A percentile compares a stretch with the other conserved stretches of the same genome.
Evolutionary conservation across 2,888 invertebrate genomes (phyloP).

Genomic region (Cephus pygmeus): DNA sequence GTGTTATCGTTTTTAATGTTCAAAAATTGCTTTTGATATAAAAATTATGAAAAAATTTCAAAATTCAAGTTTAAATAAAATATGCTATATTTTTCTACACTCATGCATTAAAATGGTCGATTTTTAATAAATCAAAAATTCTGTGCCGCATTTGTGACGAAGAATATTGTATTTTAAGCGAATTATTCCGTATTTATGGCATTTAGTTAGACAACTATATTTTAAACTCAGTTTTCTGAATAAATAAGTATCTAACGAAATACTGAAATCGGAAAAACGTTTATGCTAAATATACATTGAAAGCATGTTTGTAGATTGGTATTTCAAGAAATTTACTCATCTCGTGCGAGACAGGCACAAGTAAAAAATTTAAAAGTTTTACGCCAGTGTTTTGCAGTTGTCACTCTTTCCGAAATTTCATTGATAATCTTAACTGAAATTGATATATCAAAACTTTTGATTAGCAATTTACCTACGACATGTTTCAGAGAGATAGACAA

Average conservation of each 20-base stretch:
- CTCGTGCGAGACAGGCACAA: neutral
- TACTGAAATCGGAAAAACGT: neutral
- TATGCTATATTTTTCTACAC: too few species aligned
- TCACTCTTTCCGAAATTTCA: neutral
- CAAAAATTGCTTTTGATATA: too few species aligned
- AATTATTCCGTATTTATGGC: neutral
- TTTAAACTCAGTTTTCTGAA: neutral
- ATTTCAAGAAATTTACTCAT: neutral
- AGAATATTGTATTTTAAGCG: too few species aligned
- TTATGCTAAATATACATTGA: neutral
- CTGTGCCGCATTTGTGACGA: too few species aligned
- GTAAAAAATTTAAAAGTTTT: neutral
- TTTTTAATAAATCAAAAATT: too few species aligned
- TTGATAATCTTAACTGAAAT: neutral
- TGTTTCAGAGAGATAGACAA: slow-evolving; percentile 1
- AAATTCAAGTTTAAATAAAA: too few species aligned
- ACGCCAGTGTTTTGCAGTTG: neutral
- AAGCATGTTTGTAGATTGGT: neutral
- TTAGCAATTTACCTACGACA: neutral
- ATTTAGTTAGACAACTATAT: neutral
- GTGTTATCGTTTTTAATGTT: neutral
- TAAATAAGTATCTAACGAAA: neutral
- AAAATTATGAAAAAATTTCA: too few species aligned
- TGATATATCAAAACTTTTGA: neutral
- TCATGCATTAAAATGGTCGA: too few species aligned